Base-by-base conservation (phyloP, 2,888 invertebrate genomes). In the Calliphora vomitoria region DNA sequence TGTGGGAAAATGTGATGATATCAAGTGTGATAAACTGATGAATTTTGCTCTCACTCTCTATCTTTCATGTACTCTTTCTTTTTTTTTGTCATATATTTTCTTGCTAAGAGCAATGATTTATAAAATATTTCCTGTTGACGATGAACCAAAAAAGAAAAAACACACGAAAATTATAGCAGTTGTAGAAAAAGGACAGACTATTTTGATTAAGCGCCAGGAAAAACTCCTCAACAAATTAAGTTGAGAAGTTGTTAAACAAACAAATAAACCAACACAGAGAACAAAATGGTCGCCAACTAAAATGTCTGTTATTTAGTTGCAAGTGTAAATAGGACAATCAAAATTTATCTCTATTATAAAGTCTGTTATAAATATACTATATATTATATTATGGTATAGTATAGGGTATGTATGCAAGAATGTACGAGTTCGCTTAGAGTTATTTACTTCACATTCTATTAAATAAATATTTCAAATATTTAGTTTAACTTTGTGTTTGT, bases 11-110 rank as follows among this genome's bases (percentile, higher is more conserved):
- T 58, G 55, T 55, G 31, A 55, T 68, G 60, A 68, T 68, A 68
- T 82, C 75, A 75, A 75, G 68, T 68, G 82, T 58, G 82, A 75
- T 68, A 75, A 75, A 82, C 47, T 68, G 82, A 68, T 68, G 25
- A 75, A 60, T 68, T 82, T 71, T 75, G 6, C 35, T 35, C 35
- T 35, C 35, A 4, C 4, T 35, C 35, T 35, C 0, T 35, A 4
- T 35, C 4, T 35, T 35, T 35, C 35, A 35, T 44, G 38, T 47
- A 10, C 18, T 41, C 20, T 62, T 62, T 25, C 15, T 4, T 44
- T 74, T 62, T 11, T 62, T 71, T 41, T 31, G 0, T 20, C 0
- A 0, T 1, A 5, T 74, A 41, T 31, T 35, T 69, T 69, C 20
- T 13, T 18, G 13, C 68, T 35, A 13, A 47, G 44, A 74, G 53